These are phyloP conservation scores for Ivindomyrus marchei DNA, from an alignment of 2,113 vertebrate species.

Conservation along the genomic window DNA sequence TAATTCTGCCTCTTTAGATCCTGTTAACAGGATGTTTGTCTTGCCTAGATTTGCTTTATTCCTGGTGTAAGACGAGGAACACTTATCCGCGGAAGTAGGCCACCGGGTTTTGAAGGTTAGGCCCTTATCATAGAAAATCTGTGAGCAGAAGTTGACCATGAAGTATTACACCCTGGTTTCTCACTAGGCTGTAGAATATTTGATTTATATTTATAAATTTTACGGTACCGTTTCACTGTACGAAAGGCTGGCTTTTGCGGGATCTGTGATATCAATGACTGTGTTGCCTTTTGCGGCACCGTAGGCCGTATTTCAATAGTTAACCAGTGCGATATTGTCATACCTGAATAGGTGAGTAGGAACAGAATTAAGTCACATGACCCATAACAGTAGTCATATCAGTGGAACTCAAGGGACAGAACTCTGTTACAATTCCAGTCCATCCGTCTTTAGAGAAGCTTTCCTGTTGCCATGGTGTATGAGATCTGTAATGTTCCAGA, in stretches of 20 bases:
- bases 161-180: not conserved
- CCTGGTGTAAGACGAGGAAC: not conserved
- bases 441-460: not conserved
- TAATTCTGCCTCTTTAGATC: not conserved
- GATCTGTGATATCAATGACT: not conserved
- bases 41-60: not conserved
- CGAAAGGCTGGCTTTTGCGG: not conserved
- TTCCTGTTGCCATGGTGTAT: not conserved
- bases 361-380: not conserved
- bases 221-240: not conserved
- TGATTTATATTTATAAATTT: not conserved
- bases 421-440: not conserved
- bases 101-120: not conserved
- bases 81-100: not conserved
- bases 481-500: not conserved
- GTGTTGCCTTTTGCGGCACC: not conserved
- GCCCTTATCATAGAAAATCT: not conserved
- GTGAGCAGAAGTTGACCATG: not conserved
- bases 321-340: not conserved
- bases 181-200: not conserved
- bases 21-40: not conserved
- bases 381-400: not conserved
- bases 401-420: not conserved
- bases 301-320: not conserved
- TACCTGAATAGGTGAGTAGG: not conserved